phyloP scores from a whole-genome alignment of 2,113 vertebrate species.

The Haemorhous mexicanus region DNA sequence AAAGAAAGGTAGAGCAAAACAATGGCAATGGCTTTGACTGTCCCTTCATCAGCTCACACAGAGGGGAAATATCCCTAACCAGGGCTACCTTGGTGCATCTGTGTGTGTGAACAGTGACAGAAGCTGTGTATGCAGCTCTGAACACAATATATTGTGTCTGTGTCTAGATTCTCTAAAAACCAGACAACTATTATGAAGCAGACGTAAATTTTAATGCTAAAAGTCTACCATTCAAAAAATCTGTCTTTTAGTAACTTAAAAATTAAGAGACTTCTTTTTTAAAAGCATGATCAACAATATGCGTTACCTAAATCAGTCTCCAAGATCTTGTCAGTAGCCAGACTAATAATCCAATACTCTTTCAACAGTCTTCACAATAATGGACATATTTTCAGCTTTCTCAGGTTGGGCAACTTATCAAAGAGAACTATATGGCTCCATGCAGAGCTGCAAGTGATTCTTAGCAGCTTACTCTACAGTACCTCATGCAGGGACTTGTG shows the following conservation, averaged over 20 bases:
- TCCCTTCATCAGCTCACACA: not conserved
- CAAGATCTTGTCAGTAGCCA: not conserved
- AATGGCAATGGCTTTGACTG: not conserved
- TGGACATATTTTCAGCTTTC: constrained; percentile 67
- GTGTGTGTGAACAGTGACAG: not conserved
- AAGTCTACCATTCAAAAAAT: not conserved
- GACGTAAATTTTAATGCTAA: not conserved
- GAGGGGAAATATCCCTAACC: not conserved
- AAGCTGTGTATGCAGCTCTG: accelerated
- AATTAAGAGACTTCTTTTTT: not conserved
- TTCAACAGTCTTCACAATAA: constrained; percentile 40
- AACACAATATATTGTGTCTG: not conserved
- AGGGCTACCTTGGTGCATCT: not conserved
- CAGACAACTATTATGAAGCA: not conserved
- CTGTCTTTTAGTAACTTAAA: not conserved
- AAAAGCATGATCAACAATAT: not conserved
- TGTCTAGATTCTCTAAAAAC: not conserved
- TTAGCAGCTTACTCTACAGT: constrained; percentile 41
- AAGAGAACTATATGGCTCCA: constrained; percentile 55
- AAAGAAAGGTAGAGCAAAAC: not conserved
- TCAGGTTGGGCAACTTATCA: constrained; percentile 51
- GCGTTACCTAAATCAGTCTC: not conserved
- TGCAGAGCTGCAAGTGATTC: constrained; percentile 65
- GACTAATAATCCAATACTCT: constrained; percentile 6
- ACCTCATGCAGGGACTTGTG: constrained; percentile 47